Evolutionary conservation across 2,113 vertebrate genomes (phyloP).

Genomic region (Xiphophorus hellerii): DNA sequence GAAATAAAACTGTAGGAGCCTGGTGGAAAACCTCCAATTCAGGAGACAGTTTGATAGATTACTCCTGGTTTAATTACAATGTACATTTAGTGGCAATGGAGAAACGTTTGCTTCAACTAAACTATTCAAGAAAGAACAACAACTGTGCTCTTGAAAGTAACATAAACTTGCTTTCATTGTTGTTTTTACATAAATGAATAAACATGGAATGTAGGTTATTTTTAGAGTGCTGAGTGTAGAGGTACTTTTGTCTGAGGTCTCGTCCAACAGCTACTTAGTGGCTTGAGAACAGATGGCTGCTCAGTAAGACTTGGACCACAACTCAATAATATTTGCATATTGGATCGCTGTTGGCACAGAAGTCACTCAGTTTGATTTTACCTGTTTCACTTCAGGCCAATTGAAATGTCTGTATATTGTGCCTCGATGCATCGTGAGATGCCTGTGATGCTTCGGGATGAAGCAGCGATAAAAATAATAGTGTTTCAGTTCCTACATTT

Average conservation of each 20-base stretch:
- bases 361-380: constrained; percentile 46
- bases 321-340: constrained; percentile 72
- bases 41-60: not conserved
- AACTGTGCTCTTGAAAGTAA: not conserved
- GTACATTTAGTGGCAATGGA: not conserved
- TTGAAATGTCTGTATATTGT: constrained; percentile 15
- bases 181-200: constrained; percentile 18
- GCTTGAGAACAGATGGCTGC: constrained; percentile 70
- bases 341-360: constrained; percentile 54
- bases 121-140: not conserved
- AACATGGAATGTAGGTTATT: constrained; percentile 33
- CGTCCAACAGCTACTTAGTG: constrained; percentile 40
- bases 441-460: not conserved
- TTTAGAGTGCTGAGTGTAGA: constrained; percentile 45
- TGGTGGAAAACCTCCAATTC: not conserved
- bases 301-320: constrained; percentile 56
- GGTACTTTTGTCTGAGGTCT: constrained; percentile 47
- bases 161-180: constrained; percentile 4
- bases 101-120: not conserved
- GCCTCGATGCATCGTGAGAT: not conserved
- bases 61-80: not conserved
- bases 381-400: constrained; percentile 37
- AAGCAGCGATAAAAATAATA: not conserved
- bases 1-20: not conserved
- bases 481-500: not conserved